Conservation (phyloP, 2,113 vertebrate genomes). For the Amblyornis subalaris region DNA sequence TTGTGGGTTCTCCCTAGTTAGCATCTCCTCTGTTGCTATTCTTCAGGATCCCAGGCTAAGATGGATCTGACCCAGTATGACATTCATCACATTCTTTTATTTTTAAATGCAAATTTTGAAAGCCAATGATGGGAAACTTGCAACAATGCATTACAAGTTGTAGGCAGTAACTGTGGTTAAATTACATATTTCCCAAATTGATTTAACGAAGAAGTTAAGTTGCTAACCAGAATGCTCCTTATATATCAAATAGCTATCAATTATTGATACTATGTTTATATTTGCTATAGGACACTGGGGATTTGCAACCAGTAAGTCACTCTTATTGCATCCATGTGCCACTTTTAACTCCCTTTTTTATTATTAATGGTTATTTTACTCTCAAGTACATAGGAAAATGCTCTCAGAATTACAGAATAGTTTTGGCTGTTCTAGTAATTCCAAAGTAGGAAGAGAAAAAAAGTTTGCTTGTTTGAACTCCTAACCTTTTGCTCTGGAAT, state of each 20-base stretch:
- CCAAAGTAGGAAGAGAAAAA: neutral
- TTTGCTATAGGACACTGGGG: neutral
- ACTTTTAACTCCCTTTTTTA: neutral
- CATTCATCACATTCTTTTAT: neutral
- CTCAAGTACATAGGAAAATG: neutral
- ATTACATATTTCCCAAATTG: neutral
- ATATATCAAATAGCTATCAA: neutral
- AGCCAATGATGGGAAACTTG: neutral
- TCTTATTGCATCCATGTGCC: neutral
- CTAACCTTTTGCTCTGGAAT: constrained; percentile 31
- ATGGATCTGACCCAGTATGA: neutral
- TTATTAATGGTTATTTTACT: neutral
- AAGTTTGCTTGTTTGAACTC: constrained; percentile 11
- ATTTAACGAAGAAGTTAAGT: neutral
- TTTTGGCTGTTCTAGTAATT: constrained; percentile 10
- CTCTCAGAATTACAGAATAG: neutral
- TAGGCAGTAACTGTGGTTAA: neutral
- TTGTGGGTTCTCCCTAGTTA: neutral
- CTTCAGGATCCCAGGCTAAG: neutral
- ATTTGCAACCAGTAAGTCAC: neutral
- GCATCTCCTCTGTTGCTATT: neutral
- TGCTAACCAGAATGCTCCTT: neutral
- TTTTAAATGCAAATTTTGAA: neutral
- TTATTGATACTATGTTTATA: neutral
- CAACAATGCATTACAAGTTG: neutral